Conservation (phyloP, 2,797 vertebrate species). For the Cichlasoma orientale region DNA sequence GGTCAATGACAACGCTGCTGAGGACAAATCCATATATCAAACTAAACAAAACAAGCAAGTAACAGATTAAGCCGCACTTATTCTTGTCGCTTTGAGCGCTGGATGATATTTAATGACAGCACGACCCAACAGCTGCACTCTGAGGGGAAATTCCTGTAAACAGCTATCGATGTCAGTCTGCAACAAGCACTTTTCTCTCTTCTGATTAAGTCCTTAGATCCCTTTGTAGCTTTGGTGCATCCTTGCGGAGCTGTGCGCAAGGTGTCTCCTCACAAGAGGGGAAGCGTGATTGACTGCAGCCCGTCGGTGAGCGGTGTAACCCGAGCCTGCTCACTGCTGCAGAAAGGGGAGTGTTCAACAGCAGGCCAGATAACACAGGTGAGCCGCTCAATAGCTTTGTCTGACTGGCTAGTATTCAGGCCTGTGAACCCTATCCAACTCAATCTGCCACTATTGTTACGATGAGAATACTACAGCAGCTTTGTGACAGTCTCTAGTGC, state of each 20-base stretch:
- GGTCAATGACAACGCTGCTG: constrained; percentile 61
- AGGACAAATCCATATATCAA: constrained; percentile 62
- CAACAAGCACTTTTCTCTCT: background rate
- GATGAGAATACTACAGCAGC: constrained; percentile 62
- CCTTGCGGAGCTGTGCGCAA: background rate
- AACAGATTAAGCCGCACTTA: constrained; percentile 21
- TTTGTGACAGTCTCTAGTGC: constrained; percentile 53
- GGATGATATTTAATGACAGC: constrained; percentile 22
- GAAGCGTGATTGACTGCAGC: constrained; percentile 47
- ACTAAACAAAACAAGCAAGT: constrained; percentile 46
- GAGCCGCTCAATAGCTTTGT: constrained; percentile 66
- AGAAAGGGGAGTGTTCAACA: constrained; percentile 52
- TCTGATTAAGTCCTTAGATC: background rate
- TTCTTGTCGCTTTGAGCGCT: background rate
- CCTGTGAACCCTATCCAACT: constrained; percentile 77
- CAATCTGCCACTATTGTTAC: constrained; percentile 75
- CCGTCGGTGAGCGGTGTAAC: constrained; percentile 51
- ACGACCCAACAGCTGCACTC: constrained; percentile 8
- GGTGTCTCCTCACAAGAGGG: constrained; percentile 27
- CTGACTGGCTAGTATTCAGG: constrained; percentile 65
- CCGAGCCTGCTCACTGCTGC: constrained; percentile 54
- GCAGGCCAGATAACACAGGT: constrained; percentile 58
- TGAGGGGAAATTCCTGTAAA: background rate
- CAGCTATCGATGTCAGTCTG: background rate
- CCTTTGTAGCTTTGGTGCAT: background rate